Evolutionary conservation across 2,888 invertebrate genomes (phyloP).

Genomic region (Pegoplata infirma): DNA sequence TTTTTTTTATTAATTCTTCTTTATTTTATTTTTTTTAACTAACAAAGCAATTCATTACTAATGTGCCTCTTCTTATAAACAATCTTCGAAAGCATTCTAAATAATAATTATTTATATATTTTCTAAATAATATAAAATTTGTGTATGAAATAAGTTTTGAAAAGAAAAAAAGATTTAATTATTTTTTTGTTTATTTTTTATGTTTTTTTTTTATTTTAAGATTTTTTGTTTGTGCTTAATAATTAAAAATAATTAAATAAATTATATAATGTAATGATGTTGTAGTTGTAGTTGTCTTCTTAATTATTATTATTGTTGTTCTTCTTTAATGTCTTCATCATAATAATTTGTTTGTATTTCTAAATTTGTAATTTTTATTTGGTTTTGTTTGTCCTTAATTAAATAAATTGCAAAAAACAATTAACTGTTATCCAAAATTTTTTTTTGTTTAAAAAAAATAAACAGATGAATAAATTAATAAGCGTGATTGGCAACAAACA

Average conservation of each 20-base stretch:
- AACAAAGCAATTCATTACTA: conserved; percentile 16
- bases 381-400: conserved; percentile 55
- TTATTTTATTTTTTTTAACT: too few relatives aligned
- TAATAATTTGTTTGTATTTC: conserved; percentile 32
- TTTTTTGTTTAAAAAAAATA: conserved; percentile 44
- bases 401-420: conserved; percentile 63
- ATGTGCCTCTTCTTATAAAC: background rate
- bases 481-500: conserved; percentile 97
- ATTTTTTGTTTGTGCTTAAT: conserved; percentile 54
- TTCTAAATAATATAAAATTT: conserved; percentile 32
- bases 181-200: conserved; percentile 27
- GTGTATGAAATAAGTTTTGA: conserved; percentile 30
- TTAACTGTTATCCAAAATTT: conserved; percentile 55
- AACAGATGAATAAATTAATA: conserved; percentile 83
- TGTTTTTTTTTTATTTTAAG: conserved; percentile 31
- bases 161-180: conserved; percentile 25
- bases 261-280: conserved; percentile 52
- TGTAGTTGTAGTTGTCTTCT: conserved; percentile 34
- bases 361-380: conserved; percentile 34
- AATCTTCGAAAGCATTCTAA: conserved; percentile 30
- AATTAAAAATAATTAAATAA: conserved; percentile 57
- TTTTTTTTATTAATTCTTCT: background rate
- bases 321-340: conserved; percentile 45
- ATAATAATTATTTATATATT: background rate
- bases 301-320: conserved; percentile 16